Evolutionary conservation across 2,113 vertebrate genomes (phyloP).

Genomic region (Amblyopsis rosae): DNA sequence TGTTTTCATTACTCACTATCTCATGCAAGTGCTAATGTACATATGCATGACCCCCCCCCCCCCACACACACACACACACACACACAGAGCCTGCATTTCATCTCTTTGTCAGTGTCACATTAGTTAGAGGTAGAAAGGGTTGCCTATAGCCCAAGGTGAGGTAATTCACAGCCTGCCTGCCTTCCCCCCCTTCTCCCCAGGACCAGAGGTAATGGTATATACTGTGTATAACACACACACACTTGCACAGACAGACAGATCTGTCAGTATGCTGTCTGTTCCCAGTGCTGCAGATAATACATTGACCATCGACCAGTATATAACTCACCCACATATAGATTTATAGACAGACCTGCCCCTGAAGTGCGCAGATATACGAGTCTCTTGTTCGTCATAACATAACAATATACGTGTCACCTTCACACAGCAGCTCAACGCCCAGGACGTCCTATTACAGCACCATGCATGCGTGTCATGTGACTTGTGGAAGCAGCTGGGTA

Average conservation of each 20-base stretch:
- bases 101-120: slow-evolving; percentile 35
- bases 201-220: neutral
- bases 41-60: too few species aligned
- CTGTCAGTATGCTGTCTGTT: neutral
- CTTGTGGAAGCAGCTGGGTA: neutral
- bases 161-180: slow-evolving; percentile 8
- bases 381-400: slow-evolving; percentile 8
- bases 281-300: neutral
- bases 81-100: slow-evolving; percentile 21
- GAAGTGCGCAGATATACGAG: neutral
- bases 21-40: too few species aligned
- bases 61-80: slow-evolving; percentile 11
- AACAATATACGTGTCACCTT: slow-evolving; percentile 21
- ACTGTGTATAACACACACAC: neutral
- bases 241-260: neutral
- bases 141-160: slow-evolving; percentile 19
- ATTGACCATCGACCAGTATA: neutral
- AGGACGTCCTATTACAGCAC: neutral
- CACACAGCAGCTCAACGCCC: slow-evolving; percentile 1
- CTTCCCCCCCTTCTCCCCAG: neutral
- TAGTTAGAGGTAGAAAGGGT: slow-evolving; percentile 7
- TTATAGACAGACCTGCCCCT: neutral
- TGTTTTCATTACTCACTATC: too few species aligned
- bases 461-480: neutral
- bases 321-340: neutral